phyloP scores from a whole-genome alignment of 2,113 vertebrate species.

The Dasyprocta punctata region DNA sequence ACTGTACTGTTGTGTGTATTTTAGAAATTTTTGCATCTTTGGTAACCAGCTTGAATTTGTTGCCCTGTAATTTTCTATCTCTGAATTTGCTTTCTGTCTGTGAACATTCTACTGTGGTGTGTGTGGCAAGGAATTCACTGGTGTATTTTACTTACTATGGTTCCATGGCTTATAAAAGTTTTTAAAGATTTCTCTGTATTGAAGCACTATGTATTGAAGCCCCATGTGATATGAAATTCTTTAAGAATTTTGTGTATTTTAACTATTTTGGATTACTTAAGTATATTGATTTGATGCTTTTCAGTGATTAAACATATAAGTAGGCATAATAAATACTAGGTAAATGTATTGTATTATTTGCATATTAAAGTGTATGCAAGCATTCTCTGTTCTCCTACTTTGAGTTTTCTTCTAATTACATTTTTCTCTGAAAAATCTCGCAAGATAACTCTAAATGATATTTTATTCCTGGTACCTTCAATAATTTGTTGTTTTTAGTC shows the following conservation, averaged over 20 bases:
- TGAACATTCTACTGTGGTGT: conserved; percentile 4
- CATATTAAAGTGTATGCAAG: background rate
- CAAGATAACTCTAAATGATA: conserved; percentile 50
- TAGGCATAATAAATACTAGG: conserved; percentile 22
- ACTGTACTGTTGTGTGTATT: conserved; percentile 56
- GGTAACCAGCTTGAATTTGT: conserved; percentile 53
- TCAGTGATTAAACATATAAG: conserved; percentile 35
- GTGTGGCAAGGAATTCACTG: conserved; percentile 50
- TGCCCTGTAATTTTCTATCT: conserved; percentile 72
- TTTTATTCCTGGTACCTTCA: conserved; percentile 20
- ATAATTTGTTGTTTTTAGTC: conserved; percentile 50
- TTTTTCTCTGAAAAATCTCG: conserved; percentile 44
- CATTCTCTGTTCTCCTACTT: conserved; percentile 37
- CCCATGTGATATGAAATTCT: conserved; percentile 53
- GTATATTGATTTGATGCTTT: conserved; percentile 45
- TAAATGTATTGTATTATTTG: conserved; percentile 27
- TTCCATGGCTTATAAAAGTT: conserved; percentile 17
- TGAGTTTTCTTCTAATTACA: conserved; percentile 25
- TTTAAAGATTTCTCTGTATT: conserved; percentile 66
- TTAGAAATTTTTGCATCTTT: conserved; percentile 60
- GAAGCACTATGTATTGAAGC: conserved; percentile 16
- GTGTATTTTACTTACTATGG: conserved; percentile 64
- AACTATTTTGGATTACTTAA: conserved; percentile 53
- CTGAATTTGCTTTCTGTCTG: conserved; percentile 49
- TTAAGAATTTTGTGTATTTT: conserved; percentile 62